A percentile compares a stretch with the other conserved stretches of the same genome.
These are phyloP conservation scores for Rugalucina vietnamica DNA, from an alignment of 2,888 invertebrate genomes.

Conservation along the genomic window DNA sequence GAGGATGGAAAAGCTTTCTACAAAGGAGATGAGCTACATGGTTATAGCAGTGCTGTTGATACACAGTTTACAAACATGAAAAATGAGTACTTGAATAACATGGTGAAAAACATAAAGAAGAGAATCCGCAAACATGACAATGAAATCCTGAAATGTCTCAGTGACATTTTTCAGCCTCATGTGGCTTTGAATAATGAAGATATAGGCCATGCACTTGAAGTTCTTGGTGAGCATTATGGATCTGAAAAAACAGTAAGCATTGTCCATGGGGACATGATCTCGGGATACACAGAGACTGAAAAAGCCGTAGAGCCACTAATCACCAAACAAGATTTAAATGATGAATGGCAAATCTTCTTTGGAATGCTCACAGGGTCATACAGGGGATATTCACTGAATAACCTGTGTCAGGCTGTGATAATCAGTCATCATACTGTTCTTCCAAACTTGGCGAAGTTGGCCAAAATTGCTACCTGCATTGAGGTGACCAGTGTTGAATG, in stretches of 20 bases:
- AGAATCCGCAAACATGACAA: slow-evolving; percentile 30
- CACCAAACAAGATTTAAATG: neutral
- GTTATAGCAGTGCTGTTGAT: neutral
- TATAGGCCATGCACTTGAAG: neutral
- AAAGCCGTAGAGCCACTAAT: neutral
- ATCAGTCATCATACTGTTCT: neutral
- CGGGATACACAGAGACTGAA: neutral
- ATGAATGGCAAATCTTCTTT: neutral
- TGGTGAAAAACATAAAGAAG: neutral
- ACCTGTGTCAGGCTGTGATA: neutral
- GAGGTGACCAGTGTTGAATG: slow-evolving; percentile 40
- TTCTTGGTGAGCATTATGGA: neutral
- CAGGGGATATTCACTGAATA: neutral
- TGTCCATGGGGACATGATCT: neutral
- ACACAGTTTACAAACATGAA: neutral
- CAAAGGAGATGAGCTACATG: neutral
- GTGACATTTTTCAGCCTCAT: neutral
- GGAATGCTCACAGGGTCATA: neutral
- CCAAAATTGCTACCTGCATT: slow-evolving; percentile 30
- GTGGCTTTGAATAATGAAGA: slow-evolving; percentile 1
- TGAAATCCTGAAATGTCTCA: neutral
- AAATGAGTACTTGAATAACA: neutral
- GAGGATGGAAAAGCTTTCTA: neutral
- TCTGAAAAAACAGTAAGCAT: neutral
- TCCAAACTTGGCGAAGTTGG: neutral